Base-by-base conservation (phyloP, 2,888 invertebrate species). In the Chrysotoxum bicinctum region DNA sequence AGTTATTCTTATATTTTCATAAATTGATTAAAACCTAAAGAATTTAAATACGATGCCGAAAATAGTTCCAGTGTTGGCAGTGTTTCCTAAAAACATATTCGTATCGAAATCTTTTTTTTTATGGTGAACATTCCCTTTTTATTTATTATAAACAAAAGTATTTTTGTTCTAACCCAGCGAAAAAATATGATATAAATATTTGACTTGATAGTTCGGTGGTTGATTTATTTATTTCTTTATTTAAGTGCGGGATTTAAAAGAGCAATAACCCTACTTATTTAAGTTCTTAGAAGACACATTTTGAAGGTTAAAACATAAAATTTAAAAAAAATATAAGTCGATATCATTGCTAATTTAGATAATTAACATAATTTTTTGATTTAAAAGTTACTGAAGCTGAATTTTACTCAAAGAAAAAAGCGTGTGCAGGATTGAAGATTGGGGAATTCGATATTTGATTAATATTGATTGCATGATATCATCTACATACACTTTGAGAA, bases 31-130 rank as follows among this genome's bases (percentile, higher is more conserved):
- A 45, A 68, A 54, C 56, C 50, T 26, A 70, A 50, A 56, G 37
- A 10, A 70, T 0, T 21, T 19, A 23, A 16, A 30, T 40, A 10
- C 30, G n/a, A 37, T n/a, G 62, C 54, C 56, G 10, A 83, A 83
- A 83, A 83, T 74, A 83, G 40, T 64, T 78, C 69, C 74, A 66
- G 76, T 26, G 8, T 50, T 50, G 50, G 23, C n/a, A 23, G n/a
- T 83, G 78, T 69, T 78, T 62, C 58, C 69, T 68, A 78, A 56
- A n/a, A n/a, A 26, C 26, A 77, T 48, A 30, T 82, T 45, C n/a
- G 12, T 50, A 40, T 56, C 40, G 12, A 52, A 37, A 23, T 8
- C 50, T 14, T 8, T 50, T 50, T 26, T 50, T 50, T 23, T 50
- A 23, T 7, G 0, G 1, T 26, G n/a, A 50, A 50, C 50, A 8